Evolutionary conservation across 1,140 invertebrate genomes (phyloP), one percentile per base, ranked within the genome.

Genomic region (Drosophila nebulosa): DNA sequence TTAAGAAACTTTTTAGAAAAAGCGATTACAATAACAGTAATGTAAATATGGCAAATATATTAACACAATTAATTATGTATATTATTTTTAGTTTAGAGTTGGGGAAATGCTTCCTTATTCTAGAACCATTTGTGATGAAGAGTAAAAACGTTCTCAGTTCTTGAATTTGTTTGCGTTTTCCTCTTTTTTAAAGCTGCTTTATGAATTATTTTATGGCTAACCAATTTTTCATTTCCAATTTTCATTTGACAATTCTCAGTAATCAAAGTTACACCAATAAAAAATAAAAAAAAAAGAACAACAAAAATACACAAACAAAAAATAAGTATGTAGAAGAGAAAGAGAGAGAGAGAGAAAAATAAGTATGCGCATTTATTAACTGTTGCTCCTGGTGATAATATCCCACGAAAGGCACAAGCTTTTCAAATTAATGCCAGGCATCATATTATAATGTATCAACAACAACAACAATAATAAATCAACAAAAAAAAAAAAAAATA

Each of bases 311-410:
- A 30, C 6, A 4, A 60, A 10, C 18, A 22, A 7, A 36, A 35
- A 26, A 27, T 59, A 65, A 22, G 4, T 10, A 35, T 36, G 3
- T n/a, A 36, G 64, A 56, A 64, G 39, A 64, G 3, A 42, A 42
- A 42, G 6, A 42, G 0, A 18, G 9, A 46, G 7, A 18, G 7
- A 10, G 30, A 32, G 18, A 5, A 60, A 30, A 30, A 22, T 7
- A 36, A 36, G 60, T 74, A 46, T 51, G 57, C 67, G 50, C 64
- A 32, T 58, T 59, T 64, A 56, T 77, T 72, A 77, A 76, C 77
- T 85, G 68, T 85, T 85, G 65, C 81, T 67, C 62, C 24, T 81
- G 78, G 78, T 69, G 69, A 81, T 78, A 78, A 80, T 68, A 30
- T 58, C 42, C 39, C 21, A 26, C 24, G 39, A 21, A 1, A 39